Percentiles rank a stretch among this genome's conserved stretches.
Conservation (phyloP, 2,888 invertebrate genomes). For the Drosophila planitibia region DNA sequence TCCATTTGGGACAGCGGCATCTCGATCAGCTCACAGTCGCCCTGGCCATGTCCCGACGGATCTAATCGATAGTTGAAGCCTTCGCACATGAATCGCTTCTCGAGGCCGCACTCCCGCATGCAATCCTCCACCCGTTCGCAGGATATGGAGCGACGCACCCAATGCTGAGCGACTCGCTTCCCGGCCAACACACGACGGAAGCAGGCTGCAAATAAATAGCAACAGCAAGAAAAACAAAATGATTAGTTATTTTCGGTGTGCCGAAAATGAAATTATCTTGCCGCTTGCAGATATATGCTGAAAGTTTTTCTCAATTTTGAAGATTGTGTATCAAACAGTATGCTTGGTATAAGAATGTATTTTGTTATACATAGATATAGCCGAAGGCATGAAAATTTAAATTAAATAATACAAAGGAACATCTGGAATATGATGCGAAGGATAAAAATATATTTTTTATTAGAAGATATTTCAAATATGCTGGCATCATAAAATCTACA, state of each 20-base stretch:
- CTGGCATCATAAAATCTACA: neutral
- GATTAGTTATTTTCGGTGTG: slow-evolving; percentile 3
- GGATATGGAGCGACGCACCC: slow-evolving; percentile 89
- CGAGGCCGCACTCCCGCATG: slow-evolving; percentile 90
- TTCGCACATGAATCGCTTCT: slow-evolving; percentile 91
- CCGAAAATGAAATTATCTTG: slow-evolving; percentile 2
- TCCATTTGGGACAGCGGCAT: slow-evolving; percentile 90
- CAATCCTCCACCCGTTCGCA: slow-evolving; percentile 92
- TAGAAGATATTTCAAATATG: neutral
- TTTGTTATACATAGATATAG: neutral
- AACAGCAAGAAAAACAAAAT: slow-evolving; percentile 6
- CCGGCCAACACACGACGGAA: slow-evolving; percentile 92
- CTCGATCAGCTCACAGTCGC: slow-evolving; percentile 91
- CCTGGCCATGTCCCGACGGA: slow-evolving; percentile 89
- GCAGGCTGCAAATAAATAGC: slow-evolving; percentile 88
- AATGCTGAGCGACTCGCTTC: slow-evolving; percentile 89
- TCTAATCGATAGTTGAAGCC: slow-evolving; percentile 94
- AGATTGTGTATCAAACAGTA: no score
- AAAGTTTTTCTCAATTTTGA: neutral
- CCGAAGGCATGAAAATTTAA: neutral
- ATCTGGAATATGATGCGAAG: neutral
- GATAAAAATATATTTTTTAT: no score
- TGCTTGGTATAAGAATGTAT: neutral
- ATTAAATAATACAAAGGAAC: neutral
- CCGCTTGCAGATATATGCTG: neutral